A percentile compares a stretch with the other conserved stretches of the same genome.
phyloP scores from a whole-genome alignment of 64 coral and sea anemone genomes.

The Acropora tenuis region DNA sequence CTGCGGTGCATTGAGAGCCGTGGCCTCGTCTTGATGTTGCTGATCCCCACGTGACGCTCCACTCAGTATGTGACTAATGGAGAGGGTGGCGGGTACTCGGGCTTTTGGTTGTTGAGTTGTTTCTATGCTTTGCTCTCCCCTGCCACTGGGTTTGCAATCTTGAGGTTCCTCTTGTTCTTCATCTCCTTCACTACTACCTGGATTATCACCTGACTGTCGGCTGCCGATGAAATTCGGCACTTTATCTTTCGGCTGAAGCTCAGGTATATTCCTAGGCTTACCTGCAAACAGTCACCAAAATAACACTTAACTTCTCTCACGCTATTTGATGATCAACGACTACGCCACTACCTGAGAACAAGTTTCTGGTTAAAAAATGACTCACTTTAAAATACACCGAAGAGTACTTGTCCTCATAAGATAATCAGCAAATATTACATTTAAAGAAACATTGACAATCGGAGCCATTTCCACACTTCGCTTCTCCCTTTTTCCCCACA shows the following conservation, averaged over 20 bases:
- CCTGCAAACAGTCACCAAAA: background rate
- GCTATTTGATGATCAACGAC: no score
- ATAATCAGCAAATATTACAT: no score
- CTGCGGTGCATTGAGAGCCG: constrained; percentile 3
- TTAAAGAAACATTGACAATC: no score
- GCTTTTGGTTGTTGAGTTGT: background rate
- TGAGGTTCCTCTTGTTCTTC: background rate
- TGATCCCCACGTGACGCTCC: constrained; percentile 25
- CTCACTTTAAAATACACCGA: no score
- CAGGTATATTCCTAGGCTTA: background rate
- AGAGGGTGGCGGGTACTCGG: constrained; percentile 26
- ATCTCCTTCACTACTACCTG: background rate
- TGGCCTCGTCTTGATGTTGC: background rate
- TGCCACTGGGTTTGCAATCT: constrained; percentile 7
- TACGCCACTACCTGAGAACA: no score
- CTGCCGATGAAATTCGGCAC: background rate
- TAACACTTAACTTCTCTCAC: background rate
- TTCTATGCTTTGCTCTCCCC: background rate
- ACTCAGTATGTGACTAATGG: constrained; percentile 49
- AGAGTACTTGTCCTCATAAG: no score
- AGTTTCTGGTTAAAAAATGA: no score
- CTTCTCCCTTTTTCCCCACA: no score
- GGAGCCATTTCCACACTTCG: no score
- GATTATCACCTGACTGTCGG: background rate
- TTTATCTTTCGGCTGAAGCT: constrained; percentile 1